Evolutionary conservation across 2,113 vertebrate species (phyloP).

Genomic region (Centropus bengalensis): DNA sequence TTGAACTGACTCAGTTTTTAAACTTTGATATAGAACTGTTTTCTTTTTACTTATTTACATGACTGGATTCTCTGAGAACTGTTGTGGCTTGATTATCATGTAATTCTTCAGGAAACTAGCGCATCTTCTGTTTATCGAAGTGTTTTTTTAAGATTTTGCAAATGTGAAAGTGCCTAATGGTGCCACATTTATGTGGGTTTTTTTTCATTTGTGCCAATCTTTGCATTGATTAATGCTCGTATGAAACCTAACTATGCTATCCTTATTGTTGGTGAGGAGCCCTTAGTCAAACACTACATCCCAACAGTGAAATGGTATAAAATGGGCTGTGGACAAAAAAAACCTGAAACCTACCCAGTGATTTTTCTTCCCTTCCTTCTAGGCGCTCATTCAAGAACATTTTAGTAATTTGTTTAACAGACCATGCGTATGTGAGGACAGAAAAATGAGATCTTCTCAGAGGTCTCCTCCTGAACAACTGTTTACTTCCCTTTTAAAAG

Average conservation of each 20-base stretch:
- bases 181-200: not conserved
- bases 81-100: not conserved
- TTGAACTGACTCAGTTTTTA: not conserved
- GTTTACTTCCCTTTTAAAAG: not conserved
- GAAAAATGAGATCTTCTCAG: not conserved
- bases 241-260: not conserved
- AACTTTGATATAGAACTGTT: not conserved
- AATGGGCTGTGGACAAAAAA: not conserved
- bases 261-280: not conserved
- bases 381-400: not conserved
- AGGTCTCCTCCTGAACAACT: not conserved
- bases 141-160: not conserved
- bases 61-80: not conserved
- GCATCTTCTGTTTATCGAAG: not conserved
- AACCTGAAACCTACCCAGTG: not conserved
- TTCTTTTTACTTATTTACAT: not conserved
- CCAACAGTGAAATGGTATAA: not conserved
- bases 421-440: accelerated
- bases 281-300: not conserved
- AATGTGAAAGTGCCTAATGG: not conserved
- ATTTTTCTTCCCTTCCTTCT: not conserved
- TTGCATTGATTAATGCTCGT: not conserved
- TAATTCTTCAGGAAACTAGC: not conserved
- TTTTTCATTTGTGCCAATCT: not conserved
- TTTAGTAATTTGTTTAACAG: not conserved